phyloP scores from a whole-genome alignment of 2,888 invertebrate species.

The Cepaea hortensis region DNA sequence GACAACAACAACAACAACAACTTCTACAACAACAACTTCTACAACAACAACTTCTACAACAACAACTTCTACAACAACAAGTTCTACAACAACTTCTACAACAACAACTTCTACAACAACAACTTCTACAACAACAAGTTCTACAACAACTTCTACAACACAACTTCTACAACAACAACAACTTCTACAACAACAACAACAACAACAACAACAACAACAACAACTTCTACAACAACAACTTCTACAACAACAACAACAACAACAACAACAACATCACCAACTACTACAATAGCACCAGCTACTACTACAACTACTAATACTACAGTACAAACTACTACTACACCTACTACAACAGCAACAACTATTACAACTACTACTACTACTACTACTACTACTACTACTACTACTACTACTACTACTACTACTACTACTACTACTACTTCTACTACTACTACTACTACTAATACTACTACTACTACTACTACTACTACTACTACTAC shows the following conservation, averaged over 20 bases:
- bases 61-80: too few relatives aligned
- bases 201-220: neutral
- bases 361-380: neutral
- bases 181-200: slow-evolving; percentile 5
- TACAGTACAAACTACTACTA: too few relatives aligned
- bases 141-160: too few relatives aligned
- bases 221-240: slow-evolving; percentile 1
- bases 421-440: slow-evolving; percentile 18
- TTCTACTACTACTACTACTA: slow-evolving; percentile 3
- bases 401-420: slow-evolving; percentile 21
- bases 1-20: neutral
- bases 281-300: too few relatives aligned
- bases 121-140: too few relatives aligned
- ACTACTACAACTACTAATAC: too few relatives aligned
- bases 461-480: neutral
- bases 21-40: neutral
- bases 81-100: too few relatives aligned
- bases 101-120: too few relatives aligned
- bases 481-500: slow-evolving; percentile 18
- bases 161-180: neutral
- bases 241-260: neutral
- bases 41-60: too few relatives aligned
- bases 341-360: neutral
- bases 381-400: slow-evolving; percentile 6
- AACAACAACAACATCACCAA: too few relatives aligned